Base-by-base conservation (phyloP, 1,140 invertebrate species). In the Philopotamus ludificatus region DNA sequence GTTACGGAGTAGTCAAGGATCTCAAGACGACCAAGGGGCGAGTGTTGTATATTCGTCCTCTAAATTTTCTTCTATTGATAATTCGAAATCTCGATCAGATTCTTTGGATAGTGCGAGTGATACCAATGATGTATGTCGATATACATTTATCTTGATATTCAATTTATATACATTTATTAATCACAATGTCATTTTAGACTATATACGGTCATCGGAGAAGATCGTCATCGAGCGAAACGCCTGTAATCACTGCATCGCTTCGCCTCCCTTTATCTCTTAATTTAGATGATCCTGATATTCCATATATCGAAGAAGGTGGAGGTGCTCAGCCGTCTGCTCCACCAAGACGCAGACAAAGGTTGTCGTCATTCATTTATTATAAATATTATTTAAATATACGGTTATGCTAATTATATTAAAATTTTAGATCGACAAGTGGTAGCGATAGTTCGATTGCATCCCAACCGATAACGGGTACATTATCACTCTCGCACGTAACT, bases 201-300 rank as follows among this genome's bases (percentile, higher is more conserved):
- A 18, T 51, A 18, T 67, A 55, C 44, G 49, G 53, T 15, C 68
- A 60, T 22, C 25, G 65, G 34, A 45, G 65, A 44, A 49, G 68
- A 49, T 67, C 65, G 45, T 75, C 75, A 23, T 79, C 78, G 0
- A 79, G 78, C 70, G 77, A 82, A 51, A 80, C 81, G 65, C 75
- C 75, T 0, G 86, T 92, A 2, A 90, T 94, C 67, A 91, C 89
- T 1, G 91, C 90, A 0, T 91, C 88, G 70, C 81, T 93, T 2
- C 90, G 88, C 65, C 90, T 93, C 74, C 88, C 89, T 1, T 71
- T 77, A 39, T 72, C 76, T 21, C 68, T 84, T 15, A 83, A 82
- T 66, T 74, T 86, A 54, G 84, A 88, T 69, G 86, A 88, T 72
- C 76, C 81, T 20, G 87, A 89, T 76, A 89, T 89, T 77, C 87